Percentiles rank a stretch among this genome's conserved stretches.
Evolutionary conservation across 2,797 vertebrate species (phyloP).

Genomic region (Strix occidentalis): DNA sequence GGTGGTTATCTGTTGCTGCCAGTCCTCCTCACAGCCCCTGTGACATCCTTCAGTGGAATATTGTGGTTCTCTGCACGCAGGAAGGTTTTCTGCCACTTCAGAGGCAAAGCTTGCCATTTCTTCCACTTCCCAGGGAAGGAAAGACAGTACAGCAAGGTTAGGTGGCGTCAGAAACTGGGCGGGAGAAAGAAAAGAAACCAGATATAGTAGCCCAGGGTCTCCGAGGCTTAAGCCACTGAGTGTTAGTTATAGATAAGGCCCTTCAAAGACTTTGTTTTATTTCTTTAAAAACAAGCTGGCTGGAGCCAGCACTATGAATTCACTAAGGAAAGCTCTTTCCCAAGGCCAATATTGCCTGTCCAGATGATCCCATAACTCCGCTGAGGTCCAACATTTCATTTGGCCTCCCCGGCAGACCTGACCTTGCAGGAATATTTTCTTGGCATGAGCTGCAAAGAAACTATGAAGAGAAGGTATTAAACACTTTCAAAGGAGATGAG

Average conservation of each 20-base stretch:
- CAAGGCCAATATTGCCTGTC: constrained; percentile 27
- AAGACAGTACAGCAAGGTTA: not conserved
- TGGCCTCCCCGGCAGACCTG: constrained; percentile 1
- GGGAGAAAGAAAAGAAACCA: not conserved
- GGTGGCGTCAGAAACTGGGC: not conserved
- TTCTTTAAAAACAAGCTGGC: not conserved
- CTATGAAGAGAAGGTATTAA: not conserved
- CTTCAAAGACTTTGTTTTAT: constrained; percentile 33
- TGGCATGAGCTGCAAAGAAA: not conserved
- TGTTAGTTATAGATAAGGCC: constrained; percentile 37
- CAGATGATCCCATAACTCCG: constrained; percentile 39
- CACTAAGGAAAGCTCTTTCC: not conserved
- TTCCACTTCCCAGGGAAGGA: not conserved
- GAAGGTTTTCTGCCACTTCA: not conserved
- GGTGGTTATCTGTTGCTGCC: not conserved
- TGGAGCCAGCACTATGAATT: not conserved
- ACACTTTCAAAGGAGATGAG: not conserved
- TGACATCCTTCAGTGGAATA: rapidly evolving
- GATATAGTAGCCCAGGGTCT: not conserved
- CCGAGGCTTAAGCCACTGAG: not conserved
- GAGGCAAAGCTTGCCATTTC: not conserved
- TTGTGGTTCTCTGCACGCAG: not conserved
- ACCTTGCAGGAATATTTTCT: constrained; percentile 49
- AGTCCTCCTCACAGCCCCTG: not conserved
- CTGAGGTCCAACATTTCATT: constrained; percentile 21